Percentiles rank a stretch among this genome's conserved stretches.
These are phyloP conservation scores for Diachrysia chrysitis DNA, from an alignment of 2,888 invertebrate species.

Conservation along the genomic window DNA sequence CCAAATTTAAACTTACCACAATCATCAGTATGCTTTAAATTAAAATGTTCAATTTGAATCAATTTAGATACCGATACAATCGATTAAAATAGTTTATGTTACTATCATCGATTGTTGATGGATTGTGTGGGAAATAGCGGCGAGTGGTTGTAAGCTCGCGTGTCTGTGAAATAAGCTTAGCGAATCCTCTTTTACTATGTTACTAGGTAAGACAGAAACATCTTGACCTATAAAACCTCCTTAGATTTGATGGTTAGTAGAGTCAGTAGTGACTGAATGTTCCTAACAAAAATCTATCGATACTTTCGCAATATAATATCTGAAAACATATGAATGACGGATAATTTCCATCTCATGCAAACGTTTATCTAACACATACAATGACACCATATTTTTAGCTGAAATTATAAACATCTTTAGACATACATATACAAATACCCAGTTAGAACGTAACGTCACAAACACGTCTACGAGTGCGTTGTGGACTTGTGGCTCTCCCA, in stretches of 20 bases:
- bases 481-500: conserved; percentile 61
- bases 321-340: conserved; percentile 31
- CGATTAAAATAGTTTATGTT: conserved; percentile 2
- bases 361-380: conserved; percentile 39
- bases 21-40: conserved; percentile 35
- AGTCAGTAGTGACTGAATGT: no score
- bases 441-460: conserved; percentile 42
- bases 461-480: conserved; percentile 54
- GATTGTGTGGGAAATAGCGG: conserved; percentile 44
- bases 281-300: neutral
- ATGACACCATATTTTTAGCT: conserved; percentile 37
- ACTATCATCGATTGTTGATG: conserved; percentile 50
- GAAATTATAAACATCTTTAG: conserved; percentile 14
- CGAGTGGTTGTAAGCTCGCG: conserved; percentile 51
- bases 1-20: conserved; percentile 33
- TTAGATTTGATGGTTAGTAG: neutral
- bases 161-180: conserved; percentile 53
- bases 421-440: conserved; percentile 24
- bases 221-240: conserved; percentile 10
- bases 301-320: conserved; percentile 13
- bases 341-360: conserved; percentile 42
- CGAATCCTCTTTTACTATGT: conserved; percentile 36
- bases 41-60: conserved; percentile 25
- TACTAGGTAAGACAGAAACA: conserved; percentile 37
- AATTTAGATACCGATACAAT: conserved; percentile 39